phyloP scores from a whole-genome alignment of 2,113 vertebrate species.

The Microtus richardsoni region DNA sequence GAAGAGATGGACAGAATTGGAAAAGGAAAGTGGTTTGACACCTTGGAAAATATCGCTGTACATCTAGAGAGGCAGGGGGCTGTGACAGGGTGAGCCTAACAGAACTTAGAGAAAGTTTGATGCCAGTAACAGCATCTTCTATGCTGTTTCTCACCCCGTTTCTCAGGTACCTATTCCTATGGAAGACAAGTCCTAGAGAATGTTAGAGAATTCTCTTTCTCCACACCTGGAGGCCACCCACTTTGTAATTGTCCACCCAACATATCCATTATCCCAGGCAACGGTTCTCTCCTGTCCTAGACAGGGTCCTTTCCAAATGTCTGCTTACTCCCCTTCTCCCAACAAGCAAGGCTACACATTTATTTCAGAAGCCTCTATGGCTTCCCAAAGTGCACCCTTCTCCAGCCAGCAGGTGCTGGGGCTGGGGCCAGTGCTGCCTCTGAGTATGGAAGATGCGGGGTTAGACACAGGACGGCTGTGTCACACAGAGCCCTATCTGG shows the following conservation, averaged over 20 bases:
- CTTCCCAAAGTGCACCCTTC: background rate
- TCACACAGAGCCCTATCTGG: background rate
- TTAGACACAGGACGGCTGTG: background rate
- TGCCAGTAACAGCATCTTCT: background rate
- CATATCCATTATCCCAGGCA: background rate
- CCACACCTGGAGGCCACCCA: background rate
- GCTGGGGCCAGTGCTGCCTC: background rate
- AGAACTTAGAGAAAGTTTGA: background rate
- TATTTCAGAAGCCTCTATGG: background rate
- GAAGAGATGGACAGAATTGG: background rate
- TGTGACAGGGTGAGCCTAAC: background rate
- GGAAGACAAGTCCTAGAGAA: background rate
- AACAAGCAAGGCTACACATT: accelerated
- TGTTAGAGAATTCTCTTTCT: background rate
- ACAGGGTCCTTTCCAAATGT: background rate
- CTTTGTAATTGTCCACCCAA: background rate
- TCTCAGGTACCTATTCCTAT: background rate
- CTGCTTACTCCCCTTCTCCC: background rate
- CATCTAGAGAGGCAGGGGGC: background rate
- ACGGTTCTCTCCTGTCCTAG: background rate
- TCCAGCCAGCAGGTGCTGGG: background rate
- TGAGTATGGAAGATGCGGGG: background rate
- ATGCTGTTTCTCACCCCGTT: background rate
- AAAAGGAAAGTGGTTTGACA: background rate
- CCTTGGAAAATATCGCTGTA: background rate